Percentiles rank a stretch among this genome's conserved stretches.
Evolutionary conservation across 2,797 vertebrate genomes (phyloP).

Genomic region (Onychomys leucogaster): DNA sequence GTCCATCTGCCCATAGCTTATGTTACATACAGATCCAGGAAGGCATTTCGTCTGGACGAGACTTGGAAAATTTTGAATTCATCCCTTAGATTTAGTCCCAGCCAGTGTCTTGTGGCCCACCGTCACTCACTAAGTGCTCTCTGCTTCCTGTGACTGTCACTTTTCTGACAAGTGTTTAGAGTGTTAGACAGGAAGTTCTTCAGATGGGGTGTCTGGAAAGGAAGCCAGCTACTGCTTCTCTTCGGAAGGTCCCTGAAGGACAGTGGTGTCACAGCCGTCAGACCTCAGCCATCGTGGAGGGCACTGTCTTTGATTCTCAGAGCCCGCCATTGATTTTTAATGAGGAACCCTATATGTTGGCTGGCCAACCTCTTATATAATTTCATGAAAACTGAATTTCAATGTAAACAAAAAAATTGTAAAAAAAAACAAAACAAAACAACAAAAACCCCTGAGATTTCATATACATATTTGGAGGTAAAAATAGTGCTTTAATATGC

Average conservation of each 20-base stretch:
- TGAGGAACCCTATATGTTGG: neutral
- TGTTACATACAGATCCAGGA: neutral
- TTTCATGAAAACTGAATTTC: conserved; percentile 52
- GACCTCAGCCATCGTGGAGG: neutral
- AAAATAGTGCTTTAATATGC: conserved; percentile 15
- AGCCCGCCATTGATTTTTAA: neutral
- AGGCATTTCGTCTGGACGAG: conserved; percentile 22
- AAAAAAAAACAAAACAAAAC: too few species aligned
- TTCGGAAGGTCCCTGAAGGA: neutral
- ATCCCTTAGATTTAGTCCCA: neutral
- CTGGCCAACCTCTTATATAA: neutral
- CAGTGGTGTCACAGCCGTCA: neutral
- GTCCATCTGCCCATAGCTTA: neutral
- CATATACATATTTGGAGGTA: neutral
- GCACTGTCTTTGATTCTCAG: conserved; percentile 20
- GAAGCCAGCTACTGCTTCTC: neutral
- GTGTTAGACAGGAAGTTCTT: neutral
- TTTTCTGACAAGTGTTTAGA: neutral
- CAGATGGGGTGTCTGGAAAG: neutral
- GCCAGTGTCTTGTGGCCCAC: neutral
- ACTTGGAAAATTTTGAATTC: conserved; percentile 21
- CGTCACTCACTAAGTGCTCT: conserved; percentile 6
- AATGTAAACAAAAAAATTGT: conserved; percentile 5
- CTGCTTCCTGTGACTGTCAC: neutral
- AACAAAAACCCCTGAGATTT: neutral